Base-by-base conservation (phyloP, 2,888 invertebrate species). In the Chaitophorus viminalis region DNA sequence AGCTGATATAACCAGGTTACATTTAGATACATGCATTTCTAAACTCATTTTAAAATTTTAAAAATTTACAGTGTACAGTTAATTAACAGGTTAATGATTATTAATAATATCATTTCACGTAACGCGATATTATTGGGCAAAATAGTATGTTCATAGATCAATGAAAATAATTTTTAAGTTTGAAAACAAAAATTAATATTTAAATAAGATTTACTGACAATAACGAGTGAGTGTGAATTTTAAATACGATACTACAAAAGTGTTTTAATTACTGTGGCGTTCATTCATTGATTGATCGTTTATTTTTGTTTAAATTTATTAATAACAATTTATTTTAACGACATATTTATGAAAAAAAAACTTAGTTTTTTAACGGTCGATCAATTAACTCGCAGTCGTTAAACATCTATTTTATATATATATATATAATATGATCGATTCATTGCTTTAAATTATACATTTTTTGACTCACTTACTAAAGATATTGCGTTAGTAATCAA, bases 41-140 rank as follows among this genome's bases (percentile, higher is more conserved):
- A 82, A 82, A 72, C 33, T 11, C 4, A 72, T 82, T 82, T 33
- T 46, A 46, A 81, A 81, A 81, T 29, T n/a, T 52, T 31, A 52
- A 82, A 33, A 33, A 52, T 14, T n/a, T n/a, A n/a, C n/a, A n/a
- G 14, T 46, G 29, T 31, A 81, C 14, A 72, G 33, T 31, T 52
- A 25, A 5, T 29, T 6, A 81, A 36, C 25, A 46, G 46, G 29
- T 68, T 39, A 39, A 29, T 21, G 52, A 33, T 72, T 72, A 17
- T 33, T 33, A 72, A 82, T 33, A 54, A n/a, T 72, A 72, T 9
- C 18, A 39, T 46, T 46, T 75, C 5, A n/a, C 14, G 46, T 14
- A 46, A 14, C 14, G 1, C 46, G n/a, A 46, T 33, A 46, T 75
- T n/a, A 0, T 65, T 29, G 29, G 65, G 9, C n/a, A 14, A 46